Percentiles rank a stretch among this genome's conserved stretches.
Evolutionary conservation across 2,888 invertebrate species (phyloP).

Genomic region (Elmis aenea): DNA sequence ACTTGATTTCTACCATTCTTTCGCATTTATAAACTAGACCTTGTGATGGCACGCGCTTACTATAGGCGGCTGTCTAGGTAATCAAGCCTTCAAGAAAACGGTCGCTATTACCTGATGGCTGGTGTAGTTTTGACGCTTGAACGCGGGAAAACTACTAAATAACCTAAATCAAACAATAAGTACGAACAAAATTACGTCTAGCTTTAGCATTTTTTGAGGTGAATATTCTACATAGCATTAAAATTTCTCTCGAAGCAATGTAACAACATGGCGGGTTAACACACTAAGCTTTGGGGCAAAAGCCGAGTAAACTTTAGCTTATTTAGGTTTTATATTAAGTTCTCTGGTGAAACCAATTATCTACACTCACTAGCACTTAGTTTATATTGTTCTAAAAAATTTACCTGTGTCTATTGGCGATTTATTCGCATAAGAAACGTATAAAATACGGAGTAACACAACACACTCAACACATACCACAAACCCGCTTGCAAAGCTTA

Average conservation of each 20-base stretch:
- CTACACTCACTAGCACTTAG: constrained; percentile 8
- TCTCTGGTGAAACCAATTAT: constrained; percentile 14
- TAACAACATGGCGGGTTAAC: constrained; percentile 68
- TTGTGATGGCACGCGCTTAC: constrained; percentile 33
- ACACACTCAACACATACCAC: constrained; percentile 49
- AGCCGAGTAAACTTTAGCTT: constrained; percentile 41
- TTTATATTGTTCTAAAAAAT: constrained; percentile 17
- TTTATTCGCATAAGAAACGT: constrained; percentile 47
- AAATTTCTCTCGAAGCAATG: constrained; percentile 53
- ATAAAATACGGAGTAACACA: constrained; percentile 48
- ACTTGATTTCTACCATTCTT: too few relatives aligned
- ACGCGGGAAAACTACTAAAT: constrained; percentile 49
- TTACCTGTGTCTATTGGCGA: constrained; percentile 47
- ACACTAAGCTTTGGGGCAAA: constrained; percentile 42
- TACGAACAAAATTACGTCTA: constrained; percentile 44
- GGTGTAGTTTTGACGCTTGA: constrained; percentile 43
- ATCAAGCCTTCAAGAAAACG: constrained; percentile 36
- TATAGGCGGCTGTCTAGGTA: constrained; percentile 28
- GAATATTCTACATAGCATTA: constrained; percentile 27
- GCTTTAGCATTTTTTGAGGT: constrained; percentile 29
- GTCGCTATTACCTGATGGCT: constrained; percentile 39
- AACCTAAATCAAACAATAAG: constrained; percentile 47
- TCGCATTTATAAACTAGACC: too few relatives aligned
- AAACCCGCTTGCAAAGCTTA: constrained; percentile 46
- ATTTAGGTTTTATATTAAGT: constrained; percentile 14